These are phyloP conservation scores for Cephalopholis sonnerati DNA, from an alignment of 2,113 vertebrate genomes.

Conservation along the genomic window DNA sequence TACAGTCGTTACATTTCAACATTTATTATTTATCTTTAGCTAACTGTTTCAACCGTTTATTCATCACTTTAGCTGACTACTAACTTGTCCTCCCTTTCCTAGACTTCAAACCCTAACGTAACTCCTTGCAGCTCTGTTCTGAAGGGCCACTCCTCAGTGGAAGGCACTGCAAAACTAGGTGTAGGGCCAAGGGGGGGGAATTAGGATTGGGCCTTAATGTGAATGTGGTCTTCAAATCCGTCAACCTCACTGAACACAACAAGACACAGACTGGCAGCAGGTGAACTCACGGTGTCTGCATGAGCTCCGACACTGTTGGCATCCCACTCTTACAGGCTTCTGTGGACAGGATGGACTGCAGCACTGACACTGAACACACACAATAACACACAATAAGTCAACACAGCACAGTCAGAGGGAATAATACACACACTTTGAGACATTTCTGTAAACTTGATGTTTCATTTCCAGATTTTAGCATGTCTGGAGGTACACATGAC, in stretches of 20 bases:
- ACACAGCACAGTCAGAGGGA: background rate
- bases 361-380: conserved; percentile 88
- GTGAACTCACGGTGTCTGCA: conserved; percentile 93
- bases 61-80: too few species aligned
- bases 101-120: too few species aligned
- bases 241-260: background rate
- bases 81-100: too few species aligned
- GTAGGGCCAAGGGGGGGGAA: too few species aligned
- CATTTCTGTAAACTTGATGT: background rate
- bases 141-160: too few species aligned
- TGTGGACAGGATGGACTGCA: conserved; percentile 95
- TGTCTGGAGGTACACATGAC: background rate
- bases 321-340: conserved; percentile 95
- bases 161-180: too few species aligned
- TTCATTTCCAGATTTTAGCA: background rate
- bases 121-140: too few species aligned
- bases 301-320: conserved; percentile 91
- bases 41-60: too few species aligned
- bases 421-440: background rate
- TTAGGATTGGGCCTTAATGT: background rate
- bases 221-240: background rate
- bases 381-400: background rate
- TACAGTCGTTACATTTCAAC: too few species aligned
- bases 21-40: too few species aligned
- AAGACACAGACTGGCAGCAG: background rate